phyloP scores from a whole-genome alignment of 2,888 invertebrate genomes.

The Lydus trimaculatus region DNA sequence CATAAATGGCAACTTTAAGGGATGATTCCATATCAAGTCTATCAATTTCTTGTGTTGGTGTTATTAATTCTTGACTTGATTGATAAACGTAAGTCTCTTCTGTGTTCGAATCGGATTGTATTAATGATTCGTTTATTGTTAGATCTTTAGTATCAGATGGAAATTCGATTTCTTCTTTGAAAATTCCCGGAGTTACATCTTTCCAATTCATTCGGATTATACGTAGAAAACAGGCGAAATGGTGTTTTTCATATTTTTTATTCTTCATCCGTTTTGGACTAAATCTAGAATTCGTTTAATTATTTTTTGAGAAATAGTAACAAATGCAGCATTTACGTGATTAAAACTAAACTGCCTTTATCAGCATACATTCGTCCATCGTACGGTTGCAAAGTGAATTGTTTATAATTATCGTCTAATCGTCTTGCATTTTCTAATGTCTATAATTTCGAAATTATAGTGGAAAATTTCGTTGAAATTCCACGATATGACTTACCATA shows the following conservation, averaged over 20 bases:
- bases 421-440: slow-evolving; percentile 28
- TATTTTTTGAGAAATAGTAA: not conserved
- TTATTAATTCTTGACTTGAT: not conserved
- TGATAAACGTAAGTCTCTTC: not conserved
- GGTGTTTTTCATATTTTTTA: not conserved
- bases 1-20: slow-evolving; percentile 61
- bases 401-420: slow-evolving; percentile 35
- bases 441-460: slow-evolving; percentile 21
- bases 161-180: not conserved
- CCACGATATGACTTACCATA: slow-evolving; percentile 43
- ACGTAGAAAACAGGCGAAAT: slow-evolving; percentile 8
- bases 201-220: slow-evolving; percentile 6
- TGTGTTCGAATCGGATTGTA: not conserved
- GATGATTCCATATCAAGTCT: not conserved
- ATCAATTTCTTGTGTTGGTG: not conserved
- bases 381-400: slow-evolving; percentile 40
- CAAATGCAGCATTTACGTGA: slow-evolving; percentile 36
- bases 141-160: not conserved
- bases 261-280: not conserved
- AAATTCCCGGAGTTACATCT: not conserved
- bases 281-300: not conserved
- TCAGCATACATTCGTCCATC: slow-evolving; percentile 44
- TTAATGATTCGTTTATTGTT: not conserved
- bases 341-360: slow-evolving; percentile 37
- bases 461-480: not conserved